Base-by-base conservation (phyloP, 2,888 invertebrate genomes). In the Helobdella robusta region DNA sequence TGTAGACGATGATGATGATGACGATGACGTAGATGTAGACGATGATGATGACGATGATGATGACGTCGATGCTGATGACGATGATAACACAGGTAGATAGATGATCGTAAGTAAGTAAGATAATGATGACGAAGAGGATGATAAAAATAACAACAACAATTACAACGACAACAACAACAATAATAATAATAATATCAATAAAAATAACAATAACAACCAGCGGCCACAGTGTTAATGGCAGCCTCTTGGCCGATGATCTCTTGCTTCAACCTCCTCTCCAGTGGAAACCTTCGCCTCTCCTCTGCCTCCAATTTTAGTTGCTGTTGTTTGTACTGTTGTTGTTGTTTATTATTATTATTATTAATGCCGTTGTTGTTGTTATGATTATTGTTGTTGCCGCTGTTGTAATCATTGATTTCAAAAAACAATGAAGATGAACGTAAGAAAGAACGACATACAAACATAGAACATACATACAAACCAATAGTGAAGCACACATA, bases 261-360 rank as follows among this genome's bases (percentile, higher is more conserved):
- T 78, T 89, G 85, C 75, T 87, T 88, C 56, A 92, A 81, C 67
- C 91, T 83, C 77, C 88, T 86, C 78, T 92, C 91, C 66, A 91
- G 80, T 32, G 91, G 89, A 82, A 88, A 88, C 74, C 86, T 82
- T 72, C 89, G 81, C 66, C 91, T 83, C 79, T 89, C 89, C 76
- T 89, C 89, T 2, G 86, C 84, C 75, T 89, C 87, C 74, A 84
- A 83, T 73, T 84, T 82, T 69, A 83, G 83, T 71, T 83, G 80
- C 15, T 81, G 70, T 81, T 81, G 71, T 81, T 73, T 70, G 71
- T 70, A 70, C 70, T 71, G 46, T 8, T 20, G n/a, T n/a, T 5
- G 58, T 11, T 52, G n/a, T 40, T 15, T 15, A 40, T 15, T 40
- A 40, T 40, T n/a, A 15, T 40, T 15, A 40, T 15, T 40, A 15